Evolutionary conservation across 2,113 vertebrate species (phyloP).

Genomic region (Tragulus kanchil): DNA sequence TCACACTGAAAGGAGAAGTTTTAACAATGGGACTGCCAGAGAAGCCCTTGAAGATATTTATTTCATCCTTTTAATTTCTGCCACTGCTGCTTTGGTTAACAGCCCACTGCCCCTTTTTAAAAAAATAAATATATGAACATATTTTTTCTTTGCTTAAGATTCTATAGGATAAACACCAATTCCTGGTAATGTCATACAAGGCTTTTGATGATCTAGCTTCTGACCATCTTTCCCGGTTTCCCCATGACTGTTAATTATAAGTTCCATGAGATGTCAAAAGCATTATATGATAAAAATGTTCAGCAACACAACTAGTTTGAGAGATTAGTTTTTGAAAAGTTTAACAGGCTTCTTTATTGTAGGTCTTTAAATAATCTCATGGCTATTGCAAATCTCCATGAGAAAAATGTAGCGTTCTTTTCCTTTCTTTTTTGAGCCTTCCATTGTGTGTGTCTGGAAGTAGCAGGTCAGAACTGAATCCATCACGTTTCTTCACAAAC

Average conservation of each 20-base stretch:
- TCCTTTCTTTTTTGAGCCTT: background rate
- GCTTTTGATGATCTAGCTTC: background rate
- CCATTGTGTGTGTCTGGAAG: background rate
- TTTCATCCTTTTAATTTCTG: background rate
- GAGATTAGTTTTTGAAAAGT: background rate
- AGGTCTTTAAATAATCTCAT: background rate
- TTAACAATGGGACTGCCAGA: fast-evolving
- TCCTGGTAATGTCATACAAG: background rate
- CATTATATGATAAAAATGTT: background rate
- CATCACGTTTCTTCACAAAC: background rate
- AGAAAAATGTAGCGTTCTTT: background rate
- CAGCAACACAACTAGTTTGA: background rate
- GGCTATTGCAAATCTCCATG: background rate
- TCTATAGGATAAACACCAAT: background rate
- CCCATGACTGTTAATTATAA: background rate
- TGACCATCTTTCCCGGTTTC: background rate
- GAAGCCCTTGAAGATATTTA: background rate
- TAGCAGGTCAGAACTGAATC: background rate
- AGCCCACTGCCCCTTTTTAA: background rate
- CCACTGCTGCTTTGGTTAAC: background rate
- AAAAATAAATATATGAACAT: background rate
- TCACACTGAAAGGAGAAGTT: background rate
- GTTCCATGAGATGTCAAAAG: background rate
- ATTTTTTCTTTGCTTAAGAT: background rate
- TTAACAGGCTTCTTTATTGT: background rate